Conservation (phyloP, 2,888 invertebrate species). For the Acleris holmiana region DNA sequence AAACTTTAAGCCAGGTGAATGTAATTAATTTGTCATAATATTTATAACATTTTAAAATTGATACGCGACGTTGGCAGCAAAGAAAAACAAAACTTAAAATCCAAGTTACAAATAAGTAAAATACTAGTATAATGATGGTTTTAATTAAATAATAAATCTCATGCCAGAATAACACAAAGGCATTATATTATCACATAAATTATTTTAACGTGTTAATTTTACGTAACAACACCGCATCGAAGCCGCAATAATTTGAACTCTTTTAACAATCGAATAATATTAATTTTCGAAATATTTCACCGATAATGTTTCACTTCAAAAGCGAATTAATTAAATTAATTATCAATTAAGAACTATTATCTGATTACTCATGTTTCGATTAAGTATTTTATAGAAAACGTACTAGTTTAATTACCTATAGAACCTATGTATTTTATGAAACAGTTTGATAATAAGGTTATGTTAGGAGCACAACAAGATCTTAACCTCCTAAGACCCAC, state of each 20-base stretch:
- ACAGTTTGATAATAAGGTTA: no score
- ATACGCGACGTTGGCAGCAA: no score
- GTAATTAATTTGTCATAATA: no score
- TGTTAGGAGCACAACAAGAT: no score
- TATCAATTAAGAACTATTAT: slow-evolving; percentile 27
- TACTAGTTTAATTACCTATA: background rate
- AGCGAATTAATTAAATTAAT: slow-evolving; percentile 18
- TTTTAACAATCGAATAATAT: slow-evolving; percentile 38
- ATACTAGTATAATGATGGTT: slow-evolving; percentile 8
- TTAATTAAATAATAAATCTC: slow-evolving; percentile 25
- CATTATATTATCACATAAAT: slow-evolving; percentile 28
- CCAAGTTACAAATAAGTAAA: no score
- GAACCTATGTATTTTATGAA: background rate
- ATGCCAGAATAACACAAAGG: slow-evolving; percentile 38
- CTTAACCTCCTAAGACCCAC: no score
- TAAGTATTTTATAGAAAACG: background rate
- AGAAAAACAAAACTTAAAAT: no score
- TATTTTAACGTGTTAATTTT: slow-evolving; percentile 41
- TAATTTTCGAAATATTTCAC: slow-evolving; percentile 39
- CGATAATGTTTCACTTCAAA: slow-evolving; percentile 28
- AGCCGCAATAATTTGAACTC: slow-evolving; percentile 41
- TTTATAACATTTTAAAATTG: no score
- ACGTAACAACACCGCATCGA: slow-evolving; percentile 44
- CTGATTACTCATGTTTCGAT: background rate
- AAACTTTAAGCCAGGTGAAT: no score